Evolutionary conservation across 2,797 vertebrate species (phyloP), one percentile per base, ranked within the genome.

Genomic region (Pterois miles): DNA sequence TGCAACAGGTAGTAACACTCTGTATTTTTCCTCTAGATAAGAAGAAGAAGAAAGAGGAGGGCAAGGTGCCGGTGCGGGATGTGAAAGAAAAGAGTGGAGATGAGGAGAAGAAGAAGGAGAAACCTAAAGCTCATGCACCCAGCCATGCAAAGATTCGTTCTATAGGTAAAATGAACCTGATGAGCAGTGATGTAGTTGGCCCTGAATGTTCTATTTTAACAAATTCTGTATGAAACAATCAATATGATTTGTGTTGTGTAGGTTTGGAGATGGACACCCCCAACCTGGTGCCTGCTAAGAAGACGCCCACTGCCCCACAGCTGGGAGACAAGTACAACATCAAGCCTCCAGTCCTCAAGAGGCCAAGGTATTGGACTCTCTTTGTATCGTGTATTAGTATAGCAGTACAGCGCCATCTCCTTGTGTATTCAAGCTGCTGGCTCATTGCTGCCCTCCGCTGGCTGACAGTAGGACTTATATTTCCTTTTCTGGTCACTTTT

Each of bases 91-190:
- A 85, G 80, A 93, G 14, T 5, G 89, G 65, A 0, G 98, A 98
- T 1, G 96, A 96, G 0, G 97, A 98, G 81, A 98, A 96, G 75
- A 98, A 97, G 84, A 94, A 95, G 75, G 97, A 98, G 62, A 99
- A 99, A 65, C 96, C 97, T 14, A 99, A 99, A 90, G 97, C 96
- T 5, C 95, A 97, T 0, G 98, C 98, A 0, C 98, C 98, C 8
- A 99, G 97, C 88, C 98, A 99, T 0, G 89, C 98, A 50, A 98
- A 98, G 88, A 98, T 98, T 67, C 96, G 98, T 78, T 99, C 97
- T 59, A 99, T 97, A 7, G 98, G 98, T 98, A 86, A 89, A 78
- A 13, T 3, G n/a, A 0, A 6, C n/a, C 34, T 22, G 3, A 52
- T 5, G 4, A 56, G 9, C 23, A 11, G 23, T 8, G 52, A 50